Conservation (phyloP, 2,888 invertebrate genomes). For the Ophioninae sp. region DNA sequence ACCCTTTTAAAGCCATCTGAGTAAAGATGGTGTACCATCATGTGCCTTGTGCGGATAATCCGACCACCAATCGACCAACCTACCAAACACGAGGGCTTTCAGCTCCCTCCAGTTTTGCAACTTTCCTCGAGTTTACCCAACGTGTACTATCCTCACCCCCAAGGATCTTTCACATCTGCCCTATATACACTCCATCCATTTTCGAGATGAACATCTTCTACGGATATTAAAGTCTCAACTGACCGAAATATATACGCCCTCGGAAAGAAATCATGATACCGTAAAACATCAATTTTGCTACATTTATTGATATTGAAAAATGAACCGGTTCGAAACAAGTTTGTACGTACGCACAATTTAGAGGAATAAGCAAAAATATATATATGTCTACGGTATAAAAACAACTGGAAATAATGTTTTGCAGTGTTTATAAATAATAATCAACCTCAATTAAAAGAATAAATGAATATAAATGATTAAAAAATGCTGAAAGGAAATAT, state of each 20-base stretch:
- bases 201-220: constrained; percentile 31
- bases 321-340: background rate
- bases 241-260: constrained; percentile 22
- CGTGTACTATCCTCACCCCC: background rate
- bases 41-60: constrained; percentile 34
- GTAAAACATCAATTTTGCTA: background rate
- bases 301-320: background rate
- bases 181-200: constrained; percentile 31
- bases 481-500: no score
- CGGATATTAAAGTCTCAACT: constrained; percentile 21
- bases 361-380: background rate
- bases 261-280: background rate
- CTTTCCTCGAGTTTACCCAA: constrained; percentile 23
- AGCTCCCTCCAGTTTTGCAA: constrained; percentile 26
- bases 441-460: no score
- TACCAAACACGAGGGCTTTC: constrained; percentile 42
- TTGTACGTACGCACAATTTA: background rate
- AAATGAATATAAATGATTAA: no score
- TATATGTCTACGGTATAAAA: background rate
- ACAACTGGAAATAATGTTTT: background rate
- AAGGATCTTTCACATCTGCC: constrained; percentile 8
- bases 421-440: background rate
- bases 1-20: constrained; percentile 29
- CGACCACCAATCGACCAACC: constrained; percentile 31
- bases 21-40: constrained; percentile 30